These are phyloP conservation scores for Tribolium castaneum DNA, from an alignment of 1,140 invertebrate species.

Conservation along the genomic window DNA sequence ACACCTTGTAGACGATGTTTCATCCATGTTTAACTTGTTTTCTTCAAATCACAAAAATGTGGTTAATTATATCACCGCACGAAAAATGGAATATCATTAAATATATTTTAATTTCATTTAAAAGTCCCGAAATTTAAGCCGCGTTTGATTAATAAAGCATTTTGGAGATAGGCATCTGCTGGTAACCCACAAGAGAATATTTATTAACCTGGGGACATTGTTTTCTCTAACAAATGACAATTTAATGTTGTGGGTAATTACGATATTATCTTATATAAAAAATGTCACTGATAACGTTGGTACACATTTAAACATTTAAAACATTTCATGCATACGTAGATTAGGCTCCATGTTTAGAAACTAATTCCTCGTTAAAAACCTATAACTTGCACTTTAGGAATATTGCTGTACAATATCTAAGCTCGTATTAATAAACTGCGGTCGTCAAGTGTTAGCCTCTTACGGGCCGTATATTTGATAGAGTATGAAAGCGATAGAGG, in stretches of 20 bases:
- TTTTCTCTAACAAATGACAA: constrained; percentile 29
- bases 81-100: neutral
- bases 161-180: constrained; percentile 1
- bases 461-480: neutral
- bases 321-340: neutral
- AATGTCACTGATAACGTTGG: constrained; percentile 10
- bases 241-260: constrained; percentile 36
- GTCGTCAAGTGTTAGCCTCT: neutral
- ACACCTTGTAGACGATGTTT: no score
- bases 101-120: neutral
- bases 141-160: constrained; percentile 18
- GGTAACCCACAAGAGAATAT: constrained; percentile 13
- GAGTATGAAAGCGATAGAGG: neutral
- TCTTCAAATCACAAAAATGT: no score
- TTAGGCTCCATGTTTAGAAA: neutral
- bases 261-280: constrained; percentile 16
- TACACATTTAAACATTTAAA: neutral
- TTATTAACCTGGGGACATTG: constrained; percentile 16
- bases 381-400: neutral
- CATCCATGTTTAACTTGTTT: no score
- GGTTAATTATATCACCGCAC: no score
- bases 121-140: neutral
- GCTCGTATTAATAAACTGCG: constrained; percentile 6
- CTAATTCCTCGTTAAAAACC: neutral
- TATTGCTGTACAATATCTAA: neutral